These are phyloP conservation scores for Amphiprion percula DNA, from an alignment of 2,113 vertebrate genomes.

Conservation along the genomic window DNA sequence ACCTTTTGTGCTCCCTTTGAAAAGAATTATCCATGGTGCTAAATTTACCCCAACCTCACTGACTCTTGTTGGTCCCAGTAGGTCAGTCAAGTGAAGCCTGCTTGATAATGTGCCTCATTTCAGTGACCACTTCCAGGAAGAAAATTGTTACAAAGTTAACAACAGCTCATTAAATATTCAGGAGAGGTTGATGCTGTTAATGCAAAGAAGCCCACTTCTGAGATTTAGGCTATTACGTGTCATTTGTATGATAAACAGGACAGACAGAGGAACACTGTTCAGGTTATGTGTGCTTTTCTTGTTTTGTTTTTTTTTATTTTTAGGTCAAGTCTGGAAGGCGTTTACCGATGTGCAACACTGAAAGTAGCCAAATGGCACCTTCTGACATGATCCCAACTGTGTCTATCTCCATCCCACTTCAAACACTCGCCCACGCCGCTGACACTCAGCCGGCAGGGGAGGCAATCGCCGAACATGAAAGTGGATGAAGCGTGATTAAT, in stretches of 20 bases:
- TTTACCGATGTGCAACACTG: constrained; percentile 48
- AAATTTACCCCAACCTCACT: constrained; percentile 8
- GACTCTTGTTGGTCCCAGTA: constrained; percentile 19
- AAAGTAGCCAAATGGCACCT: constrained; percentile 57
- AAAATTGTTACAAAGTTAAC: constrained; percentile 54
- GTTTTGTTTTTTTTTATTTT: constrained; percentile 10
- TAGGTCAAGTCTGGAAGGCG: constrained; percentile 64
- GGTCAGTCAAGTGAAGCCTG: constrained; percentile 26
- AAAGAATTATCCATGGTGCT: not conserved
- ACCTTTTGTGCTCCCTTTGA: not conserved
- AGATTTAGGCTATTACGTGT: constrained; percentile 28
- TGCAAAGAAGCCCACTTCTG: constrained; percentile 22
- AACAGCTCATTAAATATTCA: constrained; percentile 77
- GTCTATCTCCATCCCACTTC: constrained; percentile 76
- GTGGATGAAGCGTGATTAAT: constrained; percentile 67
- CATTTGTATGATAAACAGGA: constrained; percentile 22
- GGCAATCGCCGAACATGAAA: constrained; percentile 63
- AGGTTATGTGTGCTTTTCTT: not conserved
- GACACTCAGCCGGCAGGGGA: constrained; percentile 60
- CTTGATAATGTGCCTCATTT: constrained; percentile 49
- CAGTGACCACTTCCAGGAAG: constrained; percentile 64
- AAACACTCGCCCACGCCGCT: constrained; percentile 63
- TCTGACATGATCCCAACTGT: constrained; percentile 71
- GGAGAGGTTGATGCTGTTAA: constrained; percentile 38
- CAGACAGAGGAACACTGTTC: not conserved